Percentiles rank a stretch among this genome's conserved stretches.
Conservation (phyloP, 2,888 invertebrate species). For the Chrysolina haemoptera region DNA sequence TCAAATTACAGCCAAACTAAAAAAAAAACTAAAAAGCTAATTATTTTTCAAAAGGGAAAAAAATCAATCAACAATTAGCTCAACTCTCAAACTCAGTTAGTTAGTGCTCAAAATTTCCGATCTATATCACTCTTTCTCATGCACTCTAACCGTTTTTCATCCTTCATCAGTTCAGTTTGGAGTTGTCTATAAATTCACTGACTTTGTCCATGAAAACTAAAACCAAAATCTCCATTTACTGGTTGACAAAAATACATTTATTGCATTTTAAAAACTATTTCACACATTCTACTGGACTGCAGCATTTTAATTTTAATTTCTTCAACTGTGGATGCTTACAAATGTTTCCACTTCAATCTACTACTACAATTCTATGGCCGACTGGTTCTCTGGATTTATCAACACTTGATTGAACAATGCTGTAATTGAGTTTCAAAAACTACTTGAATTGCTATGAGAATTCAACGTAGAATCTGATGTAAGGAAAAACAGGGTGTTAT, state of each 20-base stretch:
- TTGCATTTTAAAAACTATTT: background rate
- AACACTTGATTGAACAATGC: no score
- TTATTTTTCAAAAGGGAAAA: background rate
- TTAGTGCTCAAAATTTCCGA: background rate
- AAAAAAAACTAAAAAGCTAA: background rate
- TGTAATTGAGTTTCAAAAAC: no score
- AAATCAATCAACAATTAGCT: background rate
- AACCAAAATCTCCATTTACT: background rate
- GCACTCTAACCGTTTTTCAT: constrained; percentile 1
- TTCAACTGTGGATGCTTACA: no score
- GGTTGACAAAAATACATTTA: no score
- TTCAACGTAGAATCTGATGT: no score
- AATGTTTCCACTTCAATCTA: no score
- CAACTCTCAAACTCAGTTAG: background rate
- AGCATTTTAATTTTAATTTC: no score
- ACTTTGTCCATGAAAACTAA: background rate
- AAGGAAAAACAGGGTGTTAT: no score
- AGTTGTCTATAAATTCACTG: background rate
- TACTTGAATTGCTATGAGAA: no score
- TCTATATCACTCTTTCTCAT: background rate
- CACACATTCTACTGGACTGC: no score
- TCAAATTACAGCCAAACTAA: background rate
- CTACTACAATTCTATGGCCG: no score
- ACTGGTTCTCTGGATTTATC: no score
- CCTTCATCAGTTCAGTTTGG: background rate